Evolutionary conservation across 2,888 invertebrate species (phyloP).

Genomic region (Caenorhabditis wallacei): DNA sequence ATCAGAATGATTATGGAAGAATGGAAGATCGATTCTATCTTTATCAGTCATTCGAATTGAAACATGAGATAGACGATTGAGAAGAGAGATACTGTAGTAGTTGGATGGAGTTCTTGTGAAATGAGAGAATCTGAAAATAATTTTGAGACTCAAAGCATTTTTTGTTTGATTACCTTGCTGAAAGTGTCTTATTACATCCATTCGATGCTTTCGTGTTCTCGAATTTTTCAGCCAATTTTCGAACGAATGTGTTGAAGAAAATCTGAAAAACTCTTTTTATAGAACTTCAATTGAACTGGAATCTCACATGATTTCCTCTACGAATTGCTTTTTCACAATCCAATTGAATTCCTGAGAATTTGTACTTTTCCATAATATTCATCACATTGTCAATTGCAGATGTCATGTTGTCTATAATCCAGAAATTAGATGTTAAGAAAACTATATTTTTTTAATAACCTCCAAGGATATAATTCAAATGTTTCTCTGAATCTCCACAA

Average conservation of each 20-base stretch:
- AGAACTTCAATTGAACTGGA: neutral
- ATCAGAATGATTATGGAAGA: slow-evolving; percentile 30
- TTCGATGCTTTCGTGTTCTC: slow-evolving; percentile 49
- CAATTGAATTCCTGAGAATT: slow-evolving; percentile 60
- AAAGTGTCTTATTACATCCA: slow-evolving; percentile 47
- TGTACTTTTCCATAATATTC: slow-evolving; percentile 39
- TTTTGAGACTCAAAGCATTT: neutral
- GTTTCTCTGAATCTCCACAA: slow-evolving; percentile 35
- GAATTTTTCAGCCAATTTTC: slow-evolving; percentile 24
- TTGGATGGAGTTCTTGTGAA: slow-evolving; percentile 38
- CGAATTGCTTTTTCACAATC: slow-evolving; percentile 59
- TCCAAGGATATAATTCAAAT: slow-evolving; percentile 41
- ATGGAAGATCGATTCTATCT: slow-evolving; percentile 34
- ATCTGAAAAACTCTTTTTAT: slow-evolving; percentile 42
- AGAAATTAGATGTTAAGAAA: neutral
- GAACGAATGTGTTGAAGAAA: slow-evolving; percentile 52
- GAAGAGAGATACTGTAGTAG: slow-evolving; percentile 45
- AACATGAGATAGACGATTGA: slow-evolving; percentile 52
- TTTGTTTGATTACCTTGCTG: slow-evolving; percentile 33
- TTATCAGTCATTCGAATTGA: slow-evolving; percentile 38
- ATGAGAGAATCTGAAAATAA: slow-evolving; percentile 47
- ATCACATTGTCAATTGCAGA: slow-evolving; percentile 47
- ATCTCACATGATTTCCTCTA: slow-evolving; percentile 51
- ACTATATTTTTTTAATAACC: neutral
- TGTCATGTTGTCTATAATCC: slow-evolving; percentile 44